A percentile compares a stretch with the other conserved stretches of the same genome.
phyloP scores from a whole-genome alignment of 2,888 invertebrate species.

The Cloeon dipterum region DNA sequence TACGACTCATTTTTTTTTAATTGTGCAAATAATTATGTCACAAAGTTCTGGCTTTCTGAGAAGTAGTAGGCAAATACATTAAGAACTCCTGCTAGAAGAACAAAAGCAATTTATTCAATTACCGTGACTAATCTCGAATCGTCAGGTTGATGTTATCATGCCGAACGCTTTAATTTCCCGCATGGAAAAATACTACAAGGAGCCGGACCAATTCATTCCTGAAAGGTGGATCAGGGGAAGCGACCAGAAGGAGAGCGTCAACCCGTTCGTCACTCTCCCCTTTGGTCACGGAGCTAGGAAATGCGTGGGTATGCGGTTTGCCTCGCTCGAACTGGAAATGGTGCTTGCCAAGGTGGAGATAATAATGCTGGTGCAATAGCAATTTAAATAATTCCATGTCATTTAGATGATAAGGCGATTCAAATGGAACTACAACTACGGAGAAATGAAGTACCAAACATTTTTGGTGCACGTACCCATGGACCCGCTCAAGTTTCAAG shows the following conservation, averaged over 20 bases:
- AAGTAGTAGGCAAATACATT: too few species aligned
- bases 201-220: background rate
- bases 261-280: background rate
- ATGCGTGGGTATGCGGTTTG: background rate
- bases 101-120: too few species aligned
- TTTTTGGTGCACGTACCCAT: background rate
- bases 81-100: too few species aligned
- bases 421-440: background rate
- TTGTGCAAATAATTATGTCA: too few species aligned
- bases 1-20: too few species aligned
- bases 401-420: background rate
- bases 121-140: too few species aligned
- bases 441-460: background rate
- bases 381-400: background rate
- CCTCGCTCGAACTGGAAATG: background rate
- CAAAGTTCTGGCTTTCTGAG: too few species aligned
- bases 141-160: background rate
- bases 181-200: background rate
- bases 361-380: too few species aligned
- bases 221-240: background rate
- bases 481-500: background rate
- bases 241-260: background rate
- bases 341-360: background rate
- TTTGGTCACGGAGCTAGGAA: background rate
- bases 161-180: background rate